Base-by-base conservation (phyloP, 2,888 invertebrate genomes). In the Bedellia somnulentella region DNA sequence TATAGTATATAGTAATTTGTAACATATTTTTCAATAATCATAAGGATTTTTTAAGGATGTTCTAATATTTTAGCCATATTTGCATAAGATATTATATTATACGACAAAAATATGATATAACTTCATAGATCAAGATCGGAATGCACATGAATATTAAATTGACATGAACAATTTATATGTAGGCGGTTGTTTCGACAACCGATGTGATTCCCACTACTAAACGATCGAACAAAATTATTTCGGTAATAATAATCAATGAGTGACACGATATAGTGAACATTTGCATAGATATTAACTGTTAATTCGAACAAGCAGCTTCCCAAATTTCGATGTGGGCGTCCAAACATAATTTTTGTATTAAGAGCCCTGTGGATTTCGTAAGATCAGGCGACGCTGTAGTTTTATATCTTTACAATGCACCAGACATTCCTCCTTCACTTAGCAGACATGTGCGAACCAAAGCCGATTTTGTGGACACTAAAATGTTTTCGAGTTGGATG, bases 371-470 rank as follows among this genome's bases (percentile, higher is more conserved):
- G 40, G 38, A 43, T 60, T 58, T 51, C 44, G 47, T 54, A 45
- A 57, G 47, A 44, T n/a, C n/a, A n/a, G 35, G 32, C 46, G 37
- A 42, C 47, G 45, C 46, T 45, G 46, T 52, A 30, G 18, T 30
- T 29, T 16, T 30, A 16, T 5, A 13, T 10, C 27, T 29, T 15
- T 29, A 32, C 22, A 60, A 57, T 46, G 45, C 41, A 33, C 37
- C 42, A 40, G 37, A 47, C 47, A 54, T 58, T 58, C 54, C 55
- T 54, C 48, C 37, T 41, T 53, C 59, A 67, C 61, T 70, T 68
- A 67, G 58, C 67, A 44, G 42, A 49, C 52, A 49, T 49, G 49
- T 50, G 60, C 53, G 54, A 62, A 34, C 24, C 12, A 15, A 60
- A 54, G 30, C 35, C 45, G 47, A 45, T 46, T 42, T 24, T n/a